Conservation (phyloP, 2,888 invertebrate genomes). For the Parnassius glacialis region DNA sequence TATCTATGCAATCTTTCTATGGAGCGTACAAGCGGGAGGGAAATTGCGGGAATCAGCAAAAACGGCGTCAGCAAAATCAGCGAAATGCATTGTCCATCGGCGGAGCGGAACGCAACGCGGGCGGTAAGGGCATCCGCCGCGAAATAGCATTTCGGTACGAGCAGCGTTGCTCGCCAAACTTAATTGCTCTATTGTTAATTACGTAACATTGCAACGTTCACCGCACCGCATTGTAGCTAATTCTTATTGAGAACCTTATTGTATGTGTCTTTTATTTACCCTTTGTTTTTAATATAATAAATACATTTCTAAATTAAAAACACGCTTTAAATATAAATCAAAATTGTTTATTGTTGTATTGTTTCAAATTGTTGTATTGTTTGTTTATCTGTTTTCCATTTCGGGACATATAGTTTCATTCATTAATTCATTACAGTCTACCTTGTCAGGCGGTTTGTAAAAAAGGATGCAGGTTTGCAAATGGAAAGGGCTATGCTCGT, state of each 20-base stretch:
- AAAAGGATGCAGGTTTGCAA: no score
- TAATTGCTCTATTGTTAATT: constrained; percentile 81
- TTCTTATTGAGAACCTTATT: constrained; percentile 55
- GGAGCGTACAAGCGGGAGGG: constrained; percentile 32
- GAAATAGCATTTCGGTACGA: constrained; percentile 48
- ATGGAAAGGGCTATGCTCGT: no score
- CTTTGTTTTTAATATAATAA: no score
- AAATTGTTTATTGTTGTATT: no score
- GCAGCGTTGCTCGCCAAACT: constrained; percentile 62
- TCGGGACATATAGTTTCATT: no score
- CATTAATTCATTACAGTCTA: no score
- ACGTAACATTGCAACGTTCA: constrained; percentile 72
- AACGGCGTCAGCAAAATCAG: constrained; percentile 69
- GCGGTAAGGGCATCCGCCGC: constrained; percentile 29
- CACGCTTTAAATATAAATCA: no score
- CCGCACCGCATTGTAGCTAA: constrained; percentile 59
- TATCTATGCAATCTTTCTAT: constrained; percentile 40
- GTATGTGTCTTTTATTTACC: constrained; percentile 33
- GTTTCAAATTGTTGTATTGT: no score
- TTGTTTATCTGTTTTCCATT: no score
- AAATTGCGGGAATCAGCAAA: constrained; percentile 60
- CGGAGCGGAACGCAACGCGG: constrained; percentile 53
- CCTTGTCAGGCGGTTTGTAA: no score
- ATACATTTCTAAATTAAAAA: no score
- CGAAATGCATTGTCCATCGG: constrained; percentile 66